Evolutionary conservation across 2,888 invertebrate genomes (phyloP).

Genomic region (Tachina grossa): DNA sequence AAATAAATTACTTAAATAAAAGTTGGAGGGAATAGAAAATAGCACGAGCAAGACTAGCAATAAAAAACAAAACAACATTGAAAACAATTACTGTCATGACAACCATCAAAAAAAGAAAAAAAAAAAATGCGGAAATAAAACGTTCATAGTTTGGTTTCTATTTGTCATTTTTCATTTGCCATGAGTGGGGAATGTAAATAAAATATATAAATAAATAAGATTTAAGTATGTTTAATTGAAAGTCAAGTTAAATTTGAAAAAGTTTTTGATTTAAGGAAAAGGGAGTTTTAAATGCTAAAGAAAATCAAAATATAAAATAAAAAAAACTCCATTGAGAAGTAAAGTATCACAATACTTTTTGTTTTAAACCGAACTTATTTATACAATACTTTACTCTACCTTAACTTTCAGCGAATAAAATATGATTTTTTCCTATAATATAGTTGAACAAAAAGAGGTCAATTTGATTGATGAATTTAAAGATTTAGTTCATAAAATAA

Average conservation of each 20-base stretch:
- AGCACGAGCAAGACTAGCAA: not conserved
- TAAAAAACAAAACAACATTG: not conserved
- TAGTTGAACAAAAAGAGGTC: too few relatives aligned
- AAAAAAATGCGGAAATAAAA: not conserved
- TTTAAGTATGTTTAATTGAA: not conserved
- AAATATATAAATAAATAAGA: too few relatives aligned
- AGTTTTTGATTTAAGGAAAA: not conserved
- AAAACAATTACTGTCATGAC: constrained; percentile 58
- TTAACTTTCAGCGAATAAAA: too few relatives aligned
- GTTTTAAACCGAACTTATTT: too few relatives aligned
- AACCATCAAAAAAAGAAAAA: constrained; percentile 45
- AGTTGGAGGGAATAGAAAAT: not conserved
- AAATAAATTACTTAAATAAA: constrained; percentile 24
- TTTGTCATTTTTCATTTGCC: not conserved
- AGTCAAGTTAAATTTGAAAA: not conserved
- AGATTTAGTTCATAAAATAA: too few relatives aligned
- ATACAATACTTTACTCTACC: too few relatives aligned
- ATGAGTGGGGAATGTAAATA: not conserved
- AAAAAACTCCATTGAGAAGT: too few relatives aligned
- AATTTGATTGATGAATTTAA: too few relatives aligned
- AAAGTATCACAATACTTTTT: too few relatives aligned
- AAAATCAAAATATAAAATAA: too few relatives aligned
- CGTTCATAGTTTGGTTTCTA: not conserved
- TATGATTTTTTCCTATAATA: too few relatives aligned
- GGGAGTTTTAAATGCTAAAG: too few relatives aligned